These are phyloP conservation scores for Drosophila imparisetae DNA, from an alignment of 2,888 invertebrate genomes.

Conservation along the genomic window DNA sequence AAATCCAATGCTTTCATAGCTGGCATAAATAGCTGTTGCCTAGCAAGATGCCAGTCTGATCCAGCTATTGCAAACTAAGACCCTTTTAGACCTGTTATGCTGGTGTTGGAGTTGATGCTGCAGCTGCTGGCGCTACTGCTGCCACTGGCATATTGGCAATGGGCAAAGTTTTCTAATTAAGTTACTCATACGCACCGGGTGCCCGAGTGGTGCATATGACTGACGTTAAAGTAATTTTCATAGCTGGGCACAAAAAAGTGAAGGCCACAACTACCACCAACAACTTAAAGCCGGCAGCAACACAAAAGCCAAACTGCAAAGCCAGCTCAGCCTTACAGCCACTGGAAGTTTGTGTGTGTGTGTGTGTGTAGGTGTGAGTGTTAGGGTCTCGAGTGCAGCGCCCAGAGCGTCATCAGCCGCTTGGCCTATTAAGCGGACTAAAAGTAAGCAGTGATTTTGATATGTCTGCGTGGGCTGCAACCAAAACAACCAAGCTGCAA, in stretches of 20 bases:
- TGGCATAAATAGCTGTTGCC: conserved; percentile 44
- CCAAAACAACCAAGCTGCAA: conserved; percentile 50
- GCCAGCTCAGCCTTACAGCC: conserved; percentile 44
- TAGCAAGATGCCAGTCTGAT: conserved; percentile 10
- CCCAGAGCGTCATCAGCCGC: conserved; percentile 58
- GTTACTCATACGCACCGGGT: conserved; percentile 78
- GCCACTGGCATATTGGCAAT: conserved; percentile 52
- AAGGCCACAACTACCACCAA: conserved; percentile 55
- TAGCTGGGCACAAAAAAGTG: conserved; percentile 48
- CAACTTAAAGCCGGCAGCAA: conserved; percentile 60
- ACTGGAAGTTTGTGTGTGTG: neutral
- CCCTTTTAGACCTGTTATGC: conserved; percentile 8
- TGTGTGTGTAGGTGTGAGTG: conserved; percentile 6
- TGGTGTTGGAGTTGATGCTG: conserved; percentile 7
- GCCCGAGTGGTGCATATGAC: conserved; percentile 69
- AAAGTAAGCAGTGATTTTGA: conserved; percentile 50
- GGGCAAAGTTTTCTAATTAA: conserved; percentile 77
- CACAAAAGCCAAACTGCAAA: conserved; percentile 71
- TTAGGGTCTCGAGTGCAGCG: conserved; percentile 33
- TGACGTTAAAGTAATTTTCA: conserved; percentile 80
- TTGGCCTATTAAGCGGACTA: conserved; percentile 73
- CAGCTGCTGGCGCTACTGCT: conserved; percentile 15
- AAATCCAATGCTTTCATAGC: conserved; percentile 48
- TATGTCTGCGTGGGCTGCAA: conserved; percentile 18
- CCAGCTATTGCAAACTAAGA: conserved; percentile 43